Percentiles rank a stretch among this genome's conserved stretches.
Conservation (phyloP, 2,113 vertebrate species). For the Pterocles gutturalis region DNA sequence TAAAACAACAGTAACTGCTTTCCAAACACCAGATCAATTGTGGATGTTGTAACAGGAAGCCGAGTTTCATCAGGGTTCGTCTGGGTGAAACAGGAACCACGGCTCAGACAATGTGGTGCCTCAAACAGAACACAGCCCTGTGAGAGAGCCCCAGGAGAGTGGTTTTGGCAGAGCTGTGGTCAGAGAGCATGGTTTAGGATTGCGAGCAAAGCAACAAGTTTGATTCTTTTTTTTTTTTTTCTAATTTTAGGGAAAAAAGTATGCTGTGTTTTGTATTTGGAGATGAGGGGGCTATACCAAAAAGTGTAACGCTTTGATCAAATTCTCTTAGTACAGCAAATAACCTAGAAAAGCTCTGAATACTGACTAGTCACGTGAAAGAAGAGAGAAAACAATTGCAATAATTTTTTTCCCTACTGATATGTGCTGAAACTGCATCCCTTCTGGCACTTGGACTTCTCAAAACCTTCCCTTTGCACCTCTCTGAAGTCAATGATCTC, state of each 20-base stretch:
- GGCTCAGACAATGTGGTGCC: not conserved
- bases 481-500: not conserved
- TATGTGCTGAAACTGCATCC: not conserved
- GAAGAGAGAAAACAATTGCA: not conserved
- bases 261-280: not conserved
- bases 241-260: not conserved
- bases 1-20: constrained; percentile 5
- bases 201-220: not conserved
- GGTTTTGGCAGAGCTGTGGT: not conserved
- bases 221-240: not conserved
- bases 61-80: constrained; percentile 8
- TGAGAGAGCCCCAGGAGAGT: not conserved
- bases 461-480: not conserved
- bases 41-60: constrained; percentile 1
- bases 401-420: not conserved
- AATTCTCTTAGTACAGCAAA: not conserved
- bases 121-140: not conserved
- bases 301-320: not conserved
- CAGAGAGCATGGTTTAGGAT: not conserved
- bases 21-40: not conserved
- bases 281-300: not conserved
- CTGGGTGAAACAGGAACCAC: not conserved
- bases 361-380: not conserved
- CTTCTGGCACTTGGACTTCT: not conserved
- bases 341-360: not conserved